Percentiles rank a stretch among this genome's conserved stretches.
These are phyloP conservation scores for Drosophila macrospina DNA, from an alignment of 2,888 invertebrate genomes.

Conservation along the genomic window DNA sequence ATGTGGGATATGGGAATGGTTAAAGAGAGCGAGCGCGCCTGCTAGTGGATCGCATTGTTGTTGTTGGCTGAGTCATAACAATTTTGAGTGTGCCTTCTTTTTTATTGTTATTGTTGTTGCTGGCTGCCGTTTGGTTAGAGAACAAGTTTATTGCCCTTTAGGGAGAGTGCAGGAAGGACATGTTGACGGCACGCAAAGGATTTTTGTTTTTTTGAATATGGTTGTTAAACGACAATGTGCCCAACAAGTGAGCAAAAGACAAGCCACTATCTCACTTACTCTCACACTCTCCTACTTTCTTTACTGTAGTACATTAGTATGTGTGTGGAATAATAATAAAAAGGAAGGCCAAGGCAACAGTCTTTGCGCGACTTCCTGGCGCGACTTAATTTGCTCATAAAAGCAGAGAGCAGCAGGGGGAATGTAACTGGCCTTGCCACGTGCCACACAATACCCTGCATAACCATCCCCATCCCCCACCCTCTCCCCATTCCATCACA, in stretches of 20 bases:
- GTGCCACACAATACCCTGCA: conserved; percentile 38
- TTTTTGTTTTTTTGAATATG: conserved; percentile 45
- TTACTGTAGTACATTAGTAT: conserved; percentile 6
- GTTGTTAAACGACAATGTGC: conserved; percentile 49
- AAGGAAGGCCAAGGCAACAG: conserved; percentile 36
- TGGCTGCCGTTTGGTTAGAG: conserved; percentile 28
- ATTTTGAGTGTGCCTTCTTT: conserved; percentile 58
- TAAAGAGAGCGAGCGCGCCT: conserved; percentile 11
- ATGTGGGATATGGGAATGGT: conserved; percentile 27
- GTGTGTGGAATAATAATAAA: conserved; percentile 52
- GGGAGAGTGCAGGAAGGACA: conserved; percentile 57
- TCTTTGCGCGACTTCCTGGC: conserved; percentile 69
- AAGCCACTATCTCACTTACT: conserved; percentile 12
- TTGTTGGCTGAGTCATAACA: conserved; percentile 61
- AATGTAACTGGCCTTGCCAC: conserved; percentile 63
- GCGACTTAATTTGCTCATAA: conserved; percentile 69
- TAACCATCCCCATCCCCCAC: neutral
- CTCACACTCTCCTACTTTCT: conserved; percentile 7
- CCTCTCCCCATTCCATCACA: conserved; percentile 1
- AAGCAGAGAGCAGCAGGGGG: conserved; percentile 9
- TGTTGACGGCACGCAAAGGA: conserved; percentile 80
- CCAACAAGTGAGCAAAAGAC: conserved; percentile 55
- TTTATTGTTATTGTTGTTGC: conserved; percentile 60
- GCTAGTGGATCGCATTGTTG: conserved; percentile 16
- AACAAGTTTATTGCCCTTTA: conserved; percentile 77